Evolutionary conservation across 2,797 vertebrate species (phyloP), one percentile per base, ranked within the genome.

Genomic region (Lerista edwardsae): DNA sequence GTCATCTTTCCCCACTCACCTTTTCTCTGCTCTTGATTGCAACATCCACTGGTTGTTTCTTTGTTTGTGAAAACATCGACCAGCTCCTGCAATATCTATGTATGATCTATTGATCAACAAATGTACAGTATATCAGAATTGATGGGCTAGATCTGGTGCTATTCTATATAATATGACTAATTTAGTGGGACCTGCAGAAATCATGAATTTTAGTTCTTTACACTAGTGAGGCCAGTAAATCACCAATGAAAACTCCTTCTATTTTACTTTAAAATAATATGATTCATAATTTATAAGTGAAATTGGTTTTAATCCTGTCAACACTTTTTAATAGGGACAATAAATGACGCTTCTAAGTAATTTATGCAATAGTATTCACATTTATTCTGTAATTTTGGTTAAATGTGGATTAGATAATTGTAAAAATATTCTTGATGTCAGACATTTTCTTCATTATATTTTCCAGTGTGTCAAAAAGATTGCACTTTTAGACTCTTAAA

Each of bases 401-500:
- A 79, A 84, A 15, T 85, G 59, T 57, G 71, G n/a, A 71, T 72
- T 65, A 71, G 41, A 51, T 62, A 64, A 77, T 57, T 76, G n/a
- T 88, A 41, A 83, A n/a, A 92, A 93, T 95, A 93, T 96, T 74
- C 90, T 83, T 94, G 83, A 76, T 94, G 90, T 89, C 71, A 94
- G 90, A 89, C 87, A 92, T 95, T 94, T 88, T 94, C 91, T 94
- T 96, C 88, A 91, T 95, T 91, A 94, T 96, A 92, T 96, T 96
- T 96, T 96, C 96, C 95, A 94, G 90, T 96, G 93, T 96, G 93
- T 95, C 95, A 95, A 92, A 86, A 93, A 76, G 93, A 94, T 95
- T 96, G 94, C 92, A 94, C 94, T 96, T 95, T 95, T 96, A 96
- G 95, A 95, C 92, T 96, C 95, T 95, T 96, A 96, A 96, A 96